A percentile compares a stretch with the other conserved stretches of the same genome.
Conservation (phyloP, 2,888 invertebrate species). For the Lamproptera curius region DNA sequence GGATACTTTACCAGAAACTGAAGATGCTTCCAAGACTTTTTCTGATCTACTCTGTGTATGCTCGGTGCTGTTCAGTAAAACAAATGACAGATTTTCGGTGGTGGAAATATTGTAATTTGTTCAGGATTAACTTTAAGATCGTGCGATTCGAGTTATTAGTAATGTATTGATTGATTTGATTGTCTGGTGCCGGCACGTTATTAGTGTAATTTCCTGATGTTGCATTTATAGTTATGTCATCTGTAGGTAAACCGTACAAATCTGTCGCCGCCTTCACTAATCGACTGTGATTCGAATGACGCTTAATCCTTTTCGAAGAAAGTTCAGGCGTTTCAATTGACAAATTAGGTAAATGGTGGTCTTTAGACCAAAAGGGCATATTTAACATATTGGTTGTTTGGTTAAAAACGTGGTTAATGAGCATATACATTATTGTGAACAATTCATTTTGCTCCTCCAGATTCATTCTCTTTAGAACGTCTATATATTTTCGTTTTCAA, state of each 20-base stretch:
- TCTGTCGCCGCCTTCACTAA: background rate
- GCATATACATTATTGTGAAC: conserved; percentile 38
- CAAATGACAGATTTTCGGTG: conserved; percentile 41
- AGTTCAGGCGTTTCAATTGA: conserved; percentile 28
- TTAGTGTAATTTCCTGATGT: conserved; percentile 15
- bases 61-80: conserved; percentile 27
- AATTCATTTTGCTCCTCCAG: conserved; percentile 47
- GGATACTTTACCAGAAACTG: background rate
- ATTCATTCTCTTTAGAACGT: conserved; percentile 43
- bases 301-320: conserved; percentile 44
- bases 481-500: conserved; percentile 44
- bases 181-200: conserved; percentile 16
- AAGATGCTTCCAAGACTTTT: conserved; percentile 6
- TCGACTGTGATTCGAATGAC: conserved; percentile 28
- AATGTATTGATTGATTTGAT: background rate
- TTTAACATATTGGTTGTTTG: conserved; percentile 46
- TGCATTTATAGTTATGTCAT: background rate
- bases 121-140: background rate
- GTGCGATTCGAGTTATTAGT: no score
- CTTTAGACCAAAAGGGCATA: conserved; percentile 31
- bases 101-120: conserved; percentile 2
- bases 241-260: background rate
- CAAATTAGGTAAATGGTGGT: conserved; percentile 4
- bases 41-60: conserved; percentile 17
- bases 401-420: conserved; percentile 46